Evolutionary conservation across 1,140 invertebrate species (phyloP), one percentile per base, ranked within the genome.

Genomic region (Orussus abietinus): DNA sequence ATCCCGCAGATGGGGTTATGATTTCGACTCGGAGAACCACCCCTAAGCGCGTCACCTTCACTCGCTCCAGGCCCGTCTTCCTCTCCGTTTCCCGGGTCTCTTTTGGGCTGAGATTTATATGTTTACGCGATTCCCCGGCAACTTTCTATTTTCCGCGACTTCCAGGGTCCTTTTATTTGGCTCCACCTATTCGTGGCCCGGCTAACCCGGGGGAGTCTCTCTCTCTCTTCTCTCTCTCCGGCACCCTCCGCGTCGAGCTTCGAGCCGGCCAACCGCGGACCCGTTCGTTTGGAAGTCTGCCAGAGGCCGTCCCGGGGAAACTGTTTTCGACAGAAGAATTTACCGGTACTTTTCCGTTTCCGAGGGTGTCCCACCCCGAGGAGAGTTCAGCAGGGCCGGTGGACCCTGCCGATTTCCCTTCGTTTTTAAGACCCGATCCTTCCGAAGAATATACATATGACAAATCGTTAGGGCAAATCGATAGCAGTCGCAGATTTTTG

Each of bases 21-120:
- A n/a, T n/a, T n/a, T n/a, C n/a, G n/a, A n/a, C n/a, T n/a, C n/a
- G n/a, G n/a, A n/a, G n/a, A n/a, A n/a, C n/a, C n/a, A n/a, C n/a
- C n/a, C n/a, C n/a, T n/a, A n/a, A n/a, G n/a, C n/a, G n/a, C n/a
- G n/a, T 47, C 47, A 9, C 14, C 22, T 19, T 31, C 31, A 13
- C n/a, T n/a, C n/a, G 10, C 7, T 26, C n/a, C 7, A 3, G 50
- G 38, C 38, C 35, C n/a, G n/a, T n/a, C n/a, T n/a, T n/a, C n/a
- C n/a, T n/a, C n/a, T n/a, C n/a, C n/a, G n/a, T n/a, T n/a, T n/a
- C n/a, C n/a, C n/a, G n/a, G n/a, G n/a, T n/a, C n/a, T n/a, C n/a
- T n/a, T n/a, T n/a, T n/a, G n/a, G n/a, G 53, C 35, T 44, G 55
- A 62, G 63, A 70, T 70, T 70, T 68, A 70, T 70, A 66, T 70